Conservation (phyloP, 2,113 vertebrate species). For the Sapajus apella region DNA sequence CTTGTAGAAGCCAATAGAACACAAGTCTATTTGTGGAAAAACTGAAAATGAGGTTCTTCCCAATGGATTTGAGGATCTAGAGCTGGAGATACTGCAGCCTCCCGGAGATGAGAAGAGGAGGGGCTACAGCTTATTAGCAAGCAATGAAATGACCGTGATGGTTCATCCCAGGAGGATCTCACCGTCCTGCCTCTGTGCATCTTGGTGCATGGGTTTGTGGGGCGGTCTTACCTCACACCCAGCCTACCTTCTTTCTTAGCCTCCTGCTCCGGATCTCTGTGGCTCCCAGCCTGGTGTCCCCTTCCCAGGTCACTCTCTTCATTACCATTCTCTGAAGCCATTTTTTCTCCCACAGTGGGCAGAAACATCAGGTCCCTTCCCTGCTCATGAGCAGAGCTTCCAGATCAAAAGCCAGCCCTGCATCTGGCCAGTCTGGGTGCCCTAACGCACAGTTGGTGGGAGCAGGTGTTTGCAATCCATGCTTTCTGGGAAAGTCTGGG, state of each 20-base stretch:
- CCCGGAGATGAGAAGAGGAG: fast-evolving
- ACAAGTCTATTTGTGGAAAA: neutral
- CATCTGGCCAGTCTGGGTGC: neutral
- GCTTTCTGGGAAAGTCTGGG: neutral
- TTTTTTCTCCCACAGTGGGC: neutral
- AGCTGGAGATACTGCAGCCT: neutral
- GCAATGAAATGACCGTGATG: fast-evolving
- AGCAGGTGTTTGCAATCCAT: neutral
- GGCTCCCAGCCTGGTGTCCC: neutral
- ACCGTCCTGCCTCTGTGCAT: neutral
- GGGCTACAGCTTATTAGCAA: neutral
- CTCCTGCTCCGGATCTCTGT: neutral
- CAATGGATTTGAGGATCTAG: neutral
- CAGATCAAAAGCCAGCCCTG: neutral
- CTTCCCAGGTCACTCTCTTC: neutral
- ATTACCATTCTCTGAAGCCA: neutral
- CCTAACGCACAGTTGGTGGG: neutral
- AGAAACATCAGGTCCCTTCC: neutral
- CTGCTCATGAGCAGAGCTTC: neutral
- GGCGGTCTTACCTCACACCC: neutral
- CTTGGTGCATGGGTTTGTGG: neutral
- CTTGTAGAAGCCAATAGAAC: neutral
- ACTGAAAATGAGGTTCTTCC: neutral
- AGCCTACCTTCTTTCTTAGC: neutral
- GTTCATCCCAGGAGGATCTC: neutral